A percentile compares a stretch with the other conserved stretches of the same genome.
Conservation (phyloP, 2,797 vertebrate species). For the Kryptolebias ocellatus region DNA sequence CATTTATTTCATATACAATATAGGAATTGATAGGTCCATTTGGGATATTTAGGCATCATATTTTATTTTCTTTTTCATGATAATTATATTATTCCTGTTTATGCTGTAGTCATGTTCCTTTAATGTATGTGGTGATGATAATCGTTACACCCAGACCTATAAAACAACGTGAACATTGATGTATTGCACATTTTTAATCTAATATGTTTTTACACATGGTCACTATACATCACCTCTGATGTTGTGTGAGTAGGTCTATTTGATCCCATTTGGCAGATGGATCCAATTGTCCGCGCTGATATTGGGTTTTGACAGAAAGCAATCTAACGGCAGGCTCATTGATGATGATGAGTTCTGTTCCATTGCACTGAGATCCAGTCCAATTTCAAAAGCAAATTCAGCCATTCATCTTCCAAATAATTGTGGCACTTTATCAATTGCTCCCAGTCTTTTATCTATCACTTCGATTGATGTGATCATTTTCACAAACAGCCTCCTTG, state of each 20-base stretch:
- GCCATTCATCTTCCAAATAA: slow-evolving; percentile 85
- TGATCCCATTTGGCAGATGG: slow-evolving; percentile 80
- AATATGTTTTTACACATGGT: slow-evolving; percentile 70
- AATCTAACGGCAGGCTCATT: slow-evolving; percentile 77
- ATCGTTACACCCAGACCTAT: slow-evolving; percentile 28
- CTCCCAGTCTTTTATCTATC: slow-evolving; percentile 84
- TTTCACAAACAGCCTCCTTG: slow-evolving; percentile 77
- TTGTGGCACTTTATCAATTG: slow-evolving; percentile 84
- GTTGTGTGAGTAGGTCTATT: slow-evolving; percentile 75
- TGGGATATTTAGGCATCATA: slow-evolving; percentile 41
- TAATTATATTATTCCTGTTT: slow-evolving; percentile 29
- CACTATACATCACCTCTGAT: slow-evolving; percentile 75
- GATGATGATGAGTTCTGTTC: slow-evolving; percentile 84
- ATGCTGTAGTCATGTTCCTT: slow-evolving; percentile 40
- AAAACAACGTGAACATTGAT: slow-evolving; percentile 60
- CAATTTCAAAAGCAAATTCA: slow-evolving; percentile 85
- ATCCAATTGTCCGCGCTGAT: slow-evolving; percentile 76
- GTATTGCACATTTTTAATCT: slow-evolving; percentile 62
- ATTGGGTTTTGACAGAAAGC: slow-evolving; percentile 79
- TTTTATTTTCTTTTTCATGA: slow-evolving; percentile 12
- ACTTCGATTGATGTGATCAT: slow-evolving; percentile 86
- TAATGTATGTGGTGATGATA: slow-evolving; percentile 48
- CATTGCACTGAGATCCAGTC: slow-evolving; percentile 80
- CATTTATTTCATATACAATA: slow-evolving; percentile 47
- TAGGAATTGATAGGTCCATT: slow-evolving; percentile 58